These are phyloP conservation scores for Semnopithecus entellus DNA, from an alignment of 2,113 vertebrate species.

Conservation along the genomic window DNA sequence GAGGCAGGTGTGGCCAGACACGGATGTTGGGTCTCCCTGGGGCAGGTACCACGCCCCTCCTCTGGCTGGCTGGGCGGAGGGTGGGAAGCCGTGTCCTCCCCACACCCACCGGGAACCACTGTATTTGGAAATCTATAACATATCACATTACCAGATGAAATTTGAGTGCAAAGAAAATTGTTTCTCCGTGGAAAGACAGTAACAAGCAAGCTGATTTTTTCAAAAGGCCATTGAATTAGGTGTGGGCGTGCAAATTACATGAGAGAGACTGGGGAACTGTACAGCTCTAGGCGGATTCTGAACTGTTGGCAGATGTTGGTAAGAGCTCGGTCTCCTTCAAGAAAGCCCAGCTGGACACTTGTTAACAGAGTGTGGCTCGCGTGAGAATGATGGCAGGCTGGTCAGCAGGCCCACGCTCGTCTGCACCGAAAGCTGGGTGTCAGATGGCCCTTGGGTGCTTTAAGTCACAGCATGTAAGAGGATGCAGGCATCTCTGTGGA, in stretches of 20 bases:
- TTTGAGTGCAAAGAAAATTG: rapidly evolving
- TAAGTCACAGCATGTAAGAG: rapidly evolving
- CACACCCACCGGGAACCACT: rapidly evolving
- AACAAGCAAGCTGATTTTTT: background rate
- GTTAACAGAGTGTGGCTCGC: rapidly evolving
- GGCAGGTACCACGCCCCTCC: too few species aligned
- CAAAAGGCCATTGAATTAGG: background rate
- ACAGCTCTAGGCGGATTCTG: background rate
- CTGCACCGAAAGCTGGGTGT: rapidly evolving
- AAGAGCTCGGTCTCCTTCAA: background rate
- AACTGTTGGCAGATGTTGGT: rapidly evolving
- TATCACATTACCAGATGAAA: background rate
- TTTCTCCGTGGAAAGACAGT: background rate
- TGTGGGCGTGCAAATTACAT: rapidly evolving
- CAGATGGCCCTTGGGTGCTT: rapidly evolving
- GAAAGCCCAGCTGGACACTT: too few species aligned
- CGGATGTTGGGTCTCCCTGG: background rate
- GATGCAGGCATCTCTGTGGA: rapidly evolving
- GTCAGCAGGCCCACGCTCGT: rapidly evolving
- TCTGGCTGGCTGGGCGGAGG: rapidly evolving
- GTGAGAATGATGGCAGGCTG: background rate
- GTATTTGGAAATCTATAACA: background rate
- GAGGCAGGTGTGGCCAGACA: background rate
- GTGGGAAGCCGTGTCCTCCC: background rate
- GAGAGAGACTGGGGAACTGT: background rate